A percentile compares a stretch with the other conserved stretches of the same genome.
phyloP scores from a whole-genome alignment of 1,140 invertebrate species.

The Drosophila biarmipes region DNA sequence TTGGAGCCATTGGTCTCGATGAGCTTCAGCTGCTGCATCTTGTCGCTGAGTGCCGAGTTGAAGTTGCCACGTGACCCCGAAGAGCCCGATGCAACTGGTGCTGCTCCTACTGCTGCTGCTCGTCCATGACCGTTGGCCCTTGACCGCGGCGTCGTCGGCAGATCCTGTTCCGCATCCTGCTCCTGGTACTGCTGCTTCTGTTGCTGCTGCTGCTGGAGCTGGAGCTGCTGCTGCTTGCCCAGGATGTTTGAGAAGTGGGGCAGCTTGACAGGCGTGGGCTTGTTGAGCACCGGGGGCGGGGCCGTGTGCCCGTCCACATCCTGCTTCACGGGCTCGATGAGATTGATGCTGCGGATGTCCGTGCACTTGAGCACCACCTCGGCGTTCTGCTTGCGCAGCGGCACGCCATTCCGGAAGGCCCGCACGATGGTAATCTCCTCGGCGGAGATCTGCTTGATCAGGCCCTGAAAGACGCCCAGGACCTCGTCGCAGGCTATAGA shows the following conservation, averaged over 20 bases:
- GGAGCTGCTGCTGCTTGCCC: constrained; percentile 66
- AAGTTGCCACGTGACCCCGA: constrained; percentile 4
- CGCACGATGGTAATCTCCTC: constrained; percentile 90
- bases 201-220: constrained; percentile 54
- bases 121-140: constrained; percentile 35
- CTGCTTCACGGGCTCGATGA: constrained; percentile 69
- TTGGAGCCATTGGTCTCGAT: constrained; percentile 47
- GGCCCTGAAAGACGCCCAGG: constrained; percentile 88
- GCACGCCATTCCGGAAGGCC: constrained; percentile 92
- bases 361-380: constrained; percentile 86
- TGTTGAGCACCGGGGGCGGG: constrained; percentile 75
- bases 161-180: constrained; percentile 37
- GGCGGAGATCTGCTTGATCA: constrained; percentile 90
- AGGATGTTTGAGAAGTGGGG: constrained; percentile 76
- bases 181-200: constrained; percentile 38
- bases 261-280: constrained; percentile 79
- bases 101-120: constrained; percentile 2
- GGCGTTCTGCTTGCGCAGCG: constrained; percentile 85
- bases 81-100: not conserved
- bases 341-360: constrained; percentile 71
- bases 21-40: constrained; percentile 69
- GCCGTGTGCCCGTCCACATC: constrained; percentile 57
- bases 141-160: constrained; percentile 33
- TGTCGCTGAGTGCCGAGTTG: constrained; percentile 61
- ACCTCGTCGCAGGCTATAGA: constrained; percentile 78